These are phyloP conservation scores for Achroia grisella DNA, from an alignment of 1,140 invertebrate species.

Conservation along the genomic window DNA sequence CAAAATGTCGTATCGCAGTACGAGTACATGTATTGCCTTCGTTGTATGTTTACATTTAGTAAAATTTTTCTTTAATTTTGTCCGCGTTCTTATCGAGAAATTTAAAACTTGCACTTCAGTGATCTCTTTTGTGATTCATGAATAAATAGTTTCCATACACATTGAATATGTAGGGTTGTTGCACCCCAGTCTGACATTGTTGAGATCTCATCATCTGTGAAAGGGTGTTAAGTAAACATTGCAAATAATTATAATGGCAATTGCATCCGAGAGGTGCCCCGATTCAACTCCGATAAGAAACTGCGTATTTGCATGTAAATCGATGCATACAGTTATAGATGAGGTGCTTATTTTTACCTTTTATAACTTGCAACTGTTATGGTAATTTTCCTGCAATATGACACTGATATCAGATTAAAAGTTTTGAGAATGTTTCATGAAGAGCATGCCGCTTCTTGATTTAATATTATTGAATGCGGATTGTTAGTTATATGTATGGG, in stretches of 20 bases:
- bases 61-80: not conserved
- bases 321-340: conserved; percentile 31
- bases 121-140: conserved; percentile 21
- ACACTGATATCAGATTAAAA: conserved; percentile 68
- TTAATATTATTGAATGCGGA: too few species aligned
- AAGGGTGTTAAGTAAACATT: conserved; percentile 76
- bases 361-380: conserved; percentile 54
- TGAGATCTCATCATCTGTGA: conserved; percentile 69
- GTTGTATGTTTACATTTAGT: too few species aligned
- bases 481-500: too few species aligned
- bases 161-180: conserved; percentile 23
- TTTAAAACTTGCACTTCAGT: conserved; percentile 3
- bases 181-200: conserved; percentile 47
- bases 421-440: conserved; percentile 30
- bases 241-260: conserved; percentile 73
- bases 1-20: too few species aligned
- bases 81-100: too few species aligned
- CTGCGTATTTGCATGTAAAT: conserved; percentile 63
- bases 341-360: conserved; percentile 41
- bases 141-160: conserved; percentile 25
- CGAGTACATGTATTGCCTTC: too few species aligned
- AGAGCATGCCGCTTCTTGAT: not conserved
- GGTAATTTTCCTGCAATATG: conserved; percentile 61
- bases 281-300: conserved; percentile 56
- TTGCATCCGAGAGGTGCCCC: conserved; percentile 43